A percentile compares a stretch with the other conserved stretches of the same genome.
phyloP scores from a whole-genome alignment of 2,113 vertebrate species.

The Megalops atlanticus region DNA sequence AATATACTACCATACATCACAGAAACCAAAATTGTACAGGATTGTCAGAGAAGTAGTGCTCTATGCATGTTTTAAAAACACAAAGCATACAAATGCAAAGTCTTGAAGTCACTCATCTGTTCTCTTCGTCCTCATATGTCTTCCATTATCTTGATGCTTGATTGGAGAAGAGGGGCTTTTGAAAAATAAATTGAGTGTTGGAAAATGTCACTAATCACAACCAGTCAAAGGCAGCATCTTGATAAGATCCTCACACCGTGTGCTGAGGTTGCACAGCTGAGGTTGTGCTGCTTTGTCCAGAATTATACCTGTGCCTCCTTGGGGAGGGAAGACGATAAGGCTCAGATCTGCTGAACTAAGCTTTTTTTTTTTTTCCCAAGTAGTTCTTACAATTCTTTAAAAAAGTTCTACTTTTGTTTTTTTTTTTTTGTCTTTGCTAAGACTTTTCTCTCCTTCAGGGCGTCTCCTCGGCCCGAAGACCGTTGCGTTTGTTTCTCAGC shows the following conservation, averaged over 20 bases:
- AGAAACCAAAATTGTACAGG: no score
- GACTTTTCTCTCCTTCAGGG: background rate
- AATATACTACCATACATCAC: no score
- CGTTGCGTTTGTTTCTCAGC: background rate
- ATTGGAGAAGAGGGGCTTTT: background rate
- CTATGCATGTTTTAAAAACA: background rate
- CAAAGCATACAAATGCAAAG: background rate
- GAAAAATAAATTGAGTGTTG: background rate
- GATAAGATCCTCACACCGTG: background rate
- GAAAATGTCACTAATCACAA: background rate
- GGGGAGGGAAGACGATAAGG: background rate
- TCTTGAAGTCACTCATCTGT: background rate
- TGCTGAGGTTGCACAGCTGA: background rate
- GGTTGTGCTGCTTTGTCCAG: background rate
- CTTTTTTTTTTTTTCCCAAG: background rate
- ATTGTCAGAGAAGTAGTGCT: no score
- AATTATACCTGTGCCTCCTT: background rate
- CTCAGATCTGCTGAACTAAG: background rate
- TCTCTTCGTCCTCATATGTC: background rate
- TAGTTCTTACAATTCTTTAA: background rate
- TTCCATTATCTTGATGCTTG: background rate
- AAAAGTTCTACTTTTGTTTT: background rate
- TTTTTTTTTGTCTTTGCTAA: background rate
- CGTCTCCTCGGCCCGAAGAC: no score
- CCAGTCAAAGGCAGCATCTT: background rate